Evolutionary conservation across 2,888 invertebrate species (phyloP), one percentile per base, ranked within the genome.

Genomic region (Hesperia comma): DNA sequence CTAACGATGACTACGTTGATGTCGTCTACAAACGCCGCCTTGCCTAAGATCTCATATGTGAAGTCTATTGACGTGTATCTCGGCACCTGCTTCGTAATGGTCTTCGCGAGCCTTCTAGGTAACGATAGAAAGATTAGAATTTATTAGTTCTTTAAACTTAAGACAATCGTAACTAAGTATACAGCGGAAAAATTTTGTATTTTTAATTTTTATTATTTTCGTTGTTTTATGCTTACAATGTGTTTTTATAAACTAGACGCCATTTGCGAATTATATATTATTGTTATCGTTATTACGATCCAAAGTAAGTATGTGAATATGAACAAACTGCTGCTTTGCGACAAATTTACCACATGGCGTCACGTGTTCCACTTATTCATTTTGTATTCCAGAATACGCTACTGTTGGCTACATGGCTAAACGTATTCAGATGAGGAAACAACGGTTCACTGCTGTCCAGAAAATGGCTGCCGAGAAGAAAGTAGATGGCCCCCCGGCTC

Each of bases 11-110:
- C 98, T 82, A 98, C 98, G 77, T 95, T 98, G 80, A 98, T 98
- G 98, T 98, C 98, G 79, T 98, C 98, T 80, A 98, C 98, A 79
- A 98, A 98, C 90, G 98, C 98, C 80, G 98, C 98, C 81, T 95
- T 99, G 87, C 99, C 99, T 79, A 98, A 99, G 94, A 98, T 99
- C 87, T 98, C 98, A 74, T 99, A 99, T 93, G 98, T 99, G 92
- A 99, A 99, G 92, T 98, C 98, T 80, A 99, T 99, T 90, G 99
- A 99, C 93, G 98, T 99, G 80, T 99, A 98, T 93, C 94, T 98
- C 93, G 98, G 98, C 85, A 98, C 98, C 85, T 98, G 98, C 94
- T 99, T 99, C 97, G 97, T 99, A 86, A 99, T 99, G 98, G 99
- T 99, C 88, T 99, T 99, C 94, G 98, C 98, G 80, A 98, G 98